Evolutionary conservation across 1,140 invertebrate species (phyloP), one percentile per base, ranked within the genome.

Genomic region (Ceratoteleas bidentatus): DNA sequence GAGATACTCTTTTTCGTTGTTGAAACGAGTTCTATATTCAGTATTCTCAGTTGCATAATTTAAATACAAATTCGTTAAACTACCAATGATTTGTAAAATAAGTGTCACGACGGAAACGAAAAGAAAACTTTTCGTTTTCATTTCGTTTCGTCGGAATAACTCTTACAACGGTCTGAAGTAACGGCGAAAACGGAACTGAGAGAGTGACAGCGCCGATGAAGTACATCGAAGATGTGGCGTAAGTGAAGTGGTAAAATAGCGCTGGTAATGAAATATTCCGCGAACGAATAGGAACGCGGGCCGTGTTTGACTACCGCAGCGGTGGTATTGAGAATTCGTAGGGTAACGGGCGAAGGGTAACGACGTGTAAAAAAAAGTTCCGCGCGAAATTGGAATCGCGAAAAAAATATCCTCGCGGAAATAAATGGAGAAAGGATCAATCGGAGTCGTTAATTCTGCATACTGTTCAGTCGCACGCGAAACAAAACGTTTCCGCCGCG

Each of bases 161-260:
- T n/a, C n/a, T n/a, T n/a, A n/a, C n/a, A n/a, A n/a, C n/a, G n/a
- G n/a, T n/a, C n/a, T n/a, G n/a, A n/a, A n/a, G n/a, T n/a, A n/a
- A n/a, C n/a, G n/a, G n/a, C n/a, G n/a, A n/a, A n/a, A n/a, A n/a
- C n/a, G n/a, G n/a, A n/a, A n/a, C n/a, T n/a, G n/a, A n/a, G n/a
- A n/a, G n/a, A n/a, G n/a, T n/a, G n/a, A n/a, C n/a, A n/a, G n/a
- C n/a, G n/a, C n/a, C n/a, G n/a, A n/a, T n/a, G 8, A 54, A 50
- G 57, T 56, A 64, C 10, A 64, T 57, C 38, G 56, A 53, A 75
- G 54, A 54, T 66, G 33, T 61, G 49, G 36, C 9, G 56, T 68
- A 75, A 75, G 62, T 53, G 57, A 80, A 68, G 69, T 74, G 38
- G 58, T 56, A 62, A 80, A 80, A 80, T 62, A 80, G 52, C 45